Evolutionary conservation across 2,888 invertebrate genomes (phyloP).

Genomic region (Sthenelais limicola): DNA sequence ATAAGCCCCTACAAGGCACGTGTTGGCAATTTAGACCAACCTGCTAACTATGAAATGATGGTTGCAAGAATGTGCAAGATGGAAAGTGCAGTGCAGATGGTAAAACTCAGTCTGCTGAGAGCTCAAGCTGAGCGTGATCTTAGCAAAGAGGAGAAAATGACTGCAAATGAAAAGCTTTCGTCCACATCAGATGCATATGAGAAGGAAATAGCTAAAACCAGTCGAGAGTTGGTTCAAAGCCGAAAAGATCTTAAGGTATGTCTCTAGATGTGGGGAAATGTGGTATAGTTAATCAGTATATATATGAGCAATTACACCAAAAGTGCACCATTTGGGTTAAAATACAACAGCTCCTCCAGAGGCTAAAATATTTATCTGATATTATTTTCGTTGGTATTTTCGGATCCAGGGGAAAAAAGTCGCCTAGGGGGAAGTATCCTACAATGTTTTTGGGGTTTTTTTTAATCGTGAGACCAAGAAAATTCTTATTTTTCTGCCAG

Average conservation of each 20-base stretch:
- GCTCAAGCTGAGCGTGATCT: slow-evolving; percentile 61
- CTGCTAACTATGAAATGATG: slow-evolving; percentile 47
- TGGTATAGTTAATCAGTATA: too few relatives aligned
- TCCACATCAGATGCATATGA: slow-evolving; percentile 58
- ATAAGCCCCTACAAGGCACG: not conserved
- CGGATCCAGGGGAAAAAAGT: too few relatives aligned
- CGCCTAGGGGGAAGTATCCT: too few relatives aligned
- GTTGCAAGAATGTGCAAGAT: slow-evolving; percentile 60
- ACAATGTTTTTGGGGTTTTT: too few relatives aligned
- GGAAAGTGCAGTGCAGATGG: slow-evolving; percentile 64
- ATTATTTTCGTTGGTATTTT: too few relatives aligned
- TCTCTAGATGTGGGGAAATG: too few relatives aligned
- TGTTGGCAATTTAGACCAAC: not conserved
- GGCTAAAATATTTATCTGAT: too few relatives aligned
- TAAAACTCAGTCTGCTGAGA: slow-evolving; percentile 61
- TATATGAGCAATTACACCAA: too few relatives aligned
- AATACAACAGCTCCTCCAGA: too few relatives aligned
- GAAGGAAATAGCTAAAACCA: slow-evolving; percentile 58
- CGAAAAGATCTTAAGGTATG: slow-evolving; percentile 37
- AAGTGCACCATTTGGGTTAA: too few relatives aligned
- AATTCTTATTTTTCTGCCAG: too few relatives aligned
- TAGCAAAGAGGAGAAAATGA: slow-evolving; percentile 54
- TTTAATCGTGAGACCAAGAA: too few relatives aligned
- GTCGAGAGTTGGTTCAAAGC: slow-evolving; percentile 51
- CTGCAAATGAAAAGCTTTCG: slow-evolving; percentile 57